Base-by-base conservation (phyloP, 2,888 invertebrate species). In the Drosophila gaucha region DNA sequence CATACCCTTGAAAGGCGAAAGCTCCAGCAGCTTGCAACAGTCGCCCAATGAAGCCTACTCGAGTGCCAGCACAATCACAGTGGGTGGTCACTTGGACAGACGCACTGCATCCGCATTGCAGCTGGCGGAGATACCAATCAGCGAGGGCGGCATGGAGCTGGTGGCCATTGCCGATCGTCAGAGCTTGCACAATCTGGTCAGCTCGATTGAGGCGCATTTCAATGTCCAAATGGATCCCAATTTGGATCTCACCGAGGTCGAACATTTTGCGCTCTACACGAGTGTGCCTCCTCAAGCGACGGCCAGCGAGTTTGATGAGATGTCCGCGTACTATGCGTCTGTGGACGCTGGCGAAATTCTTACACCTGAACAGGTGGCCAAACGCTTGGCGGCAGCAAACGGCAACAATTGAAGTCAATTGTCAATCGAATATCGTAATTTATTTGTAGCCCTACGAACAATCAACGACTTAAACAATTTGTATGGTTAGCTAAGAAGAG, bases 251-350 rank as follows among this genome's bases (percentile, higher is more conserved):
- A 97, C 97, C 0, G 97, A 97, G 78, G 97, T 96, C 1, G 97
- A 97, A 86, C 96, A 97, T 89, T 97, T 96, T 90, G 97, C 97
- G 30, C 91, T 97, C 63, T 97, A 97, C 80, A 97, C 96, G 83
- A 95, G 96, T 54, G 94, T 97, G 89, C 96, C 97, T 10, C 97
- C 97, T 1, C 95, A 95, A 89, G 97, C 97, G 18, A 97, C 97
- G 0, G 95, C 93, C 24, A 97, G 97, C 9, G 97, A 97, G 90
- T 97, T 97, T 89, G 97, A 97, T 76, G 97, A 97, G 83, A 95
- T 95, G 88, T 96, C 96, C 41, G 96, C 96, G 90, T 97, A 96
- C 89, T 97, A 97, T 89, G 95, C 96, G 31, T 95, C 96, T 9
- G 94, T 97, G 5, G 97, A 97, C 90, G 96, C 94, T 51, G 95